These are phyloP conservation scores for Cryptotis parvus DNA, from an alignment of 2,113 vertebrate species.

Conservation along the genomic window DNA sequence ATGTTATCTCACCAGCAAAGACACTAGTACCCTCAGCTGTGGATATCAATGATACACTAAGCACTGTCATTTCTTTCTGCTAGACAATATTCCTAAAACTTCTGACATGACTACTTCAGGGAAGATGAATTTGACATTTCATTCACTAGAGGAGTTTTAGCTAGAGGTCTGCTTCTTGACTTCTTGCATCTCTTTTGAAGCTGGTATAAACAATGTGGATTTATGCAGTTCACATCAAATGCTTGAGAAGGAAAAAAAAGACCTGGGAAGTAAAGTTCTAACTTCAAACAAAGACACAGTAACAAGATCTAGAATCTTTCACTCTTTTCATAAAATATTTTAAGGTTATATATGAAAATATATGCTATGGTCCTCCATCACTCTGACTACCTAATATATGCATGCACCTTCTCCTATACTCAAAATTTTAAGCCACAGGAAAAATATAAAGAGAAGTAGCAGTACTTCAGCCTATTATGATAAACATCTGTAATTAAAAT, in stretches of 20 bases:
- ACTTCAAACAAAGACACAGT: not conserved
- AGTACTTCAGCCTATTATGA: not conserved
- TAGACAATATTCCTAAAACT: not conserved
- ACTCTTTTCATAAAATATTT: not conserved
- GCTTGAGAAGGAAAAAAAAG: not conserved
- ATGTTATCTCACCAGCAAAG: not conserved
- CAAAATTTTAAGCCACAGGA: not conserved
- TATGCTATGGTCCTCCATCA: not conserved
- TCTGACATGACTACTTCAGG: not conserved
- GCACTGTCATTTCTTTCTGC: not conserved
- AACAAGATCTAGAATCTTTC: not conserved
- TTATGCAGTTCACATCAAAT: not conserved
- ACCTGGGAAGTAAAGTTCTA: not conserved
- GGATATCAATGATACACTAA: not conserved
- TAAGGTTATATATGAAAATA: not conserved
- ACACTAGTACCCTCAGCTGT: fast-evolving
- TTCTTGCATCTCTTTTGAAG: slow-evolving; percentile 20
- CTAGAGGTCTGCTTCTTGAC: not conserved
- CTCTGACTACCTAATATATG: too few relatives aligned
- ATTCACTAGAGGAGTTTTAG: not conserved
- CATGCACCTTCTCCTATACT: not conserved
- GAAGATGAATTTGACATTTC: not conserved
- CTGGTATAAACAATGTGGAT: not conserved
- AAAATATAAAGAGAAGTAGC: not conserved
- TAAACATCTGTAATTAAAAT: not conserved